A percentile compares a stretch with the other conserved stretches of the same genome.
phyloP scores from a whole-genome alignment of 2,888 invertebrate species.

The Leptodirus hochenwartii region DNA sequence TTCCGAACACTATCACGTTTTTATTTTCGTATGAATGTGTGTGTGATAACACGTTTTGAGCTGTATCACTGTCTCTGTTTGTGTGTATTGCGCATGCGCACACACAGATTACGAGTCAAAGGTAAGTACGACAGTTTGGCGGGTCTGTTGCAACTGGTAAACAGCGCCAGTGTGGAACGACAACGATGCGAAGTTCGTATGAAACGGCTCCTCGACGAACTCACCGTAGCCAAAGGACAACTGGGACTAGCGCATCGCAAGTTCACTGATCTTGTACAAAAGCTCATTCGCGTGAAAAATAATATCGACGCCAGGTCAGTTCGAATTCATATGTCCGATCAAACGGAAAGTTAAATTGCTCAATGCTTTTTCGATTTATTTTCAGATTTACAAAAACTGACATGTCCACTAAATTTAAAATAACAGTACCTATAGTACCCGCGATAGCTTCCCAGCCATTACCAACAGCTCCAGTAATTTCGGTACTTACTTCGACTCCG shows the following conservation, averaged over 20 bases:
- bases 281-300: slow-evolving; percentile 19
- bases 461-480: no score
- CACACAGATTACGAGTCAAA: slow-evolving; percentile 26
- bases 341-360: no score
- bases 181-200: slow-evolving; percentile 21
- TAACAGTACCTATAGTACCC: no score
- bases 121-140: slow-evolving; percentile 25
- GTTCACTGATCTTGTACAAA: slow-evolving; percentile 19
- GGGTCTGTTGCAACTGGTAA: slow-evolving; percentile 23
- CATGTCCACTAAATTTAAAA: no score
- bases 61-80: neutral
- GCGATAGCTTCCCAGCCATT: no score
- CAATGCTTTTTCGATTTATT: no score
- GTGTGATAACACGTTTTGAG: neutral
- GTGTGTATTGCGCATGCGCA: no score
- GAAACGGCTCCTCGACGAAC: slow-evolving; percentile 19
- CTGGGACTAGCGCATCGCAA: slow-evolving; percentile 18
- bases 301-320: slow-evolving; percentile 24
- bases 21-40: no score
- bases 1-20: no score
- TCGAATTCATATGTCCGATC: no score
- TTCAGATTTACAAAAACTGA: no score
- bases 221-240: slow-evolving; percentile 20
- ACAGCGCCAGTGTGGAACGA: slow-evolving; percentile 20
- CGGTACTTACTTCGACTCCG: no score